Conservation (phyloP, 2,113 vertebrate species). For the Tragelaphus strepsiceros region DNA sequence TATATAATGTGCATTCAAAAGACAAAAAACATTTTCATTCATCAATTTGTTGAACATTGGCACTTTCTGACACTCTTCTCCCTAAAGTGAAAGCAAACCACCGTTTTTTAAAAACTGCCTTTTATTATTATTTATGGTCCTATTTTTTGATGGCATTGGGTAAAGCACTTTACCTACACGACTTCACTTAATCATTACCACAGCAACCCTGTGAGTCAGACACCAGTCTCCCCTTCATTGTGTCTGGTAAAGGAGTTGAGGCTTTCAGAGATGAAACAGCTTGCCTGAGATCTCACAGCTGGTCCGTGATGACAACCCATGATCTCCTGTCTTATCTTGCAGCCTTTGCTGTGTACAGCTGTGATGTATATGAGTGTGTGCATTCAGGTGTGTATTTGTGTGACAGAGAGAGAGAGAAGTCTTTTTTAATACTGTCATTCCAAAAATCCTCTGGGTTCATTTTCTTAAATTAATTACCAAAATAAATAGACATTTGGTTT, state of each 20-base stretch:
- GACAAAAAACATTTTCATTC: neutral
- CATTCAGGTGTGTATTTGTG: neutral
- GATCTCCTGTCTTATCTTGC: neutral
- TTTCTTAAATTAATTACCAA: neutral
- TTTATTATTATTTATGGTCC: neutral
- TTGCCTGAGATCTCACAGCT: neutral
- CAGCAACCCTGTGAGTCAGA: neutral
- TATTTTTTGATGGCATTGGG: neutral
- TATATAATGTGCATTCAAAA: neutral
- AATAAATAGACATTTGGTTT: neutral
- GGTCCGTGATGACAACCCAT: neutral
- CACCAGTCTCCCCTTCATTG: neutral
- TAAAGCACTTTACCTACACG: neutral
- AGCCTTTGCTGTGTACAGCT: neutral
- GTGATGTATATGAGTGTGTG: neutral
- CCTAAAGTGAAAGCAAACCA: neutral
- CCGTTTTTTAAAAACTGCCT: neutral
- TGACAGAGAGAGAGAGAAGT: neutral
- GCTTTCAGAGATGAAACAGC: neutral
- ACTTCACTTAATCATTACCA: neutral
- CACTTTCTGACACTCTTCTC: neutral
- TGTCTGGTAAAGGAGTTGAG: neutral
- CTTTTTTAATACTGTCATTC: neutral
- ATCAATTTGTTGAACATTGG: neutral
- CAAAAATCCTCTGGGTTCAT: neutral